Evolutionary conservation across 2,888 invertebrate genomes (phyloP).

Genomic region (Aphidius colemani): DNA sequence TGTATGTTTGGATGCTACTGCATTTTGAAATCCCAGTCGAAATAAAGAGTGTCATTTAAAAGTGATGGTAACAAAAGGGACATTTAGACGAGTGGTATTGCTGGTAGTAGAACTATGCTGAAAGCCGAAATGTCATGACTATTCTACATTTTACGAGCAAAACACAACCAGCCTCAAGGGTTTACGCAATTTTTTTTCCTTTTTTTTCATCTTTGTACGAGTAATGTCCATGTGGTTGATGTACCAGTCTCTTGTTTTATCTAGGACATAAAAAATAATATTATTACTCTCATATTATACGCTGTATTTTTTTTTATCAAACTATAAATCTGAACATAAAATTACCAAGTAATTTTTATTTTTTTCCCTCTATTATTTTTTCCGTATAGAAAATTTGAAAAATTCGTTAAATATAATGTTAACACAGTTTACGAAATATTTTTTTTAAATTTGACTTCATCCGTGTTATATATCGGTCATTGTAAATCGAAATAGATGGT

Average conservation of each 20-base stretch:
- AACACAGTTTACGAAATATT: no score
- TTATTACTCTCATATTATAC: no score
- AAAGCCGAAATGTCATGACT: slow-evolving; percentile 28
- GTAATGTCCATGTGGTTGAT: slow-evolving; percentile 37
- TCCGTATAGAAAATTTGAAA: no score
- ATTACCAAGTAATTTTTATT: no score
- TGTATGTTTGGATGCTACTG: slow-evolving; percentile 25
- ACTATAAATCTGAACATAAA: no score
- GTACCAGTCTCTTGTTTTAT: slow-evolving; percentile 39
- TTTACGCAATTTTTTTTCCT: slow-evolving; percentile 38
- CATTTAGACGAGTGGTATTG: slow-evolving; percentile 3
- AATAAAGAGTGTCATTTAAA: slow-evolving; percentile 45
- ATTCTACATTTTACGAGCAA: slow-evolving; percentile 45
- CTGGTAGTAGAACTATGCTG: slow-evolving; percentile 17
- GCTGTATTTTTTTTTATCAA: slow-evolving; percentile 26
- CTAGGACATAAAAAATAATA: no score
- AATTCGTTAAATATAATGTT: no score
- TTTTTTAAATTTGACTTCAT: no score
- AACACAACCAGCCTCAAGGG: slow-evolving; percentile 36
- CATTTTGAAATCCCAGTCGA: slow-evolving; percentile 21
- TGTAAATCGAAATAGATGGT: no score
- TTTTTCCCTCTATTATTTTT: no score
- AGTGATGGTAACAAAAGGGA: background rate
- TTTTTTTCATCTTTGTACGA: slow-evolving; percentile 19
- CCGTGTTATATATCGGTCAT: no score